Evolutionary conservation across 2,113 vertebrate genomes (phyloP).

Genomic region (Amblyopsis rosae): DNA sequence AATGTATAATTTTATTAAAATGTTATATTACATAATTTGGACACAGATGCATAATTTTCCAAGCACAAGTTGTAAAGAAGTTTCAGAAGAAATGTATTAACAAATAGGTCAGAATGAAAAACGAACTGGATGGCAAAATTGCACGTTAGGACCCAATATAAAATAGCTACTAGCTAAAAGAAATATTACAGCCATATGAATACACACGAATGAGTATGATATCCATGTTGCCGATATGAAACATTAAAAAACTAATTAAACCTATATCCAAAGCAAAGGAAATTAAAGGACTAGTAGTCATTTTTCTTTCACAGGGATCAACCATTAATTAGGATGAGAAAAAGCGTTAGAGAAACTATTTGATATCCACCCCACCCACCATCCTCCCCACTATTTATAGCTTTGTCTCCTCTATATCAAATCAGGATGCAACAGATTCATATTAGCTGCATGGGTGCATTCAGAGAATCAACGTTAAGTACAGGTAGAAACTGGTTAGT

Average conservation of each 20-base stretch:
- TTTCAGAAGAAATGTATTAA: constrained; percentile 17
- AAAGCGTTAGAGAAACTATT: constrained; percentile 6
- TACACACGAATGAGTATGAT: constrained; percentile 17
- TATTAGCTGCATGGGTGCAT: background rate
- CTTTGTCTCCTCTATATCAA: no score
- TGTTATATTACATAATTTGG: constrained; percentile 61
- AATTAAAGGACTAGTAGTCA: constrained; percentile 17
- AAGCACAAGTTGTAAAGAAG: constrained; percentile 27
- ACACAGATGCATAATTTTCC: constrained; percentile 43
- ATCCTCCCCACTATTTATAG: no score
- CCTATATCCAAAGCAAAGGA: constrained; percentile 7
- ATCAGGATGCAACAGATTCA: background rate
- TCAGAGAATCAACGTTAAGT: constrained; percentile 8
- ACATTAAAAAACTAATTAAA: constrained; percentile 4
- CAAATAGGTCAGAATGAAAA: constrained; percentile 26
- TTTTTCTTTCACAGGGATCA: constrained; percentile 11
- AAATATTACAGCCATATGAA: constrained; percentile 33
- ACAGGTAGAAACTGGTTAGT: constrained; percentile 29
- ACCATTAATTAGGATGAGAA: background rate
- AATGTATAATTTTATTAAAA: constrained; percentile 74
- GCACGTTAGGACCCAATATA: constrained; percentile 30
- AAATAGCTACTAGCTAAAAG: constrained; percentile 21
- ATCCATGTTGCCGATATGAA: constrained; percentile 6
- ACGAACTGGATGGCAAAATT: constrained; percentile 26
- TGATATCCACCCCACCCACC: background rate